Percentiles rank a stretch among this genome's conserved stretches.
Conservation (phyloP, 2,888 invertebrate genomes). For the Mamestra brassicae region DNA sequence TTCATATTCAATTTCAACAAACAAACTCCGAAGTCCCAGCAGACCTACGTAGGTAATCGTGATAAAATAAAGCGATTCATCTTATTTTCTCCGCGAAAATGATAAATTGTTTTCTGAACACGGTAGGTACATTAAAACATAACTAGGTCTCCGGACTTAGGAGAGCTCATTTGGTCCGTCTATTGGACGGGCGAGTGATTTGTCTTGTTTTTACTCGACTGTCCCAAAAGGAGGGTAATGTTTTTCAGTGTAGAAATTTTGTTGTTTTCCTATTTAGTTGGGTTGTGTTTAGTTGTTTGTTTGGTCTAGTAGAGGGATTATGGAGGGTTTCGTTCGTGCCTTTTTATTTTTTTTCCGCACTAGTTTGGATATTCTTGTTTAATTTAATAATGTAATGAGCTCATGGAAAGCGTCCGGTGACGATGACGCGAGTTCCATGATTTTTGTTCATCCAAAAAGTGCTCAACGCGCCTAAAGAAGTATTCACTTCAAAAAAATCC, state of each 20-base stretch:
- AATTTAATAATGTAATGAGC: too few relatives aligned
- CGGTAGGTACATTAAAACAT: conserved; percentile 50
- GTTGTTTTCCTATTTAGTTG: conserved; percentile 6
- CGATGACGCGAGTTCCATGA: too few relatives aligned
- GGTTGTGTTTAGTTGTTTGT: too few relatives aligned
- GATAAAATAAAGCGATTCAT: conserved; percentile 40
- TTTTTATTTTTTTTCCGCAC: too few relatives aligned
- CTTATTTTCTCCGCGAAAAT: conserved; percentile 45
- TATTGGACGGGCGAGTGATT: conserved; percentile 30
- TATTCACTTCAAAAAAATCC: too few relatives aligned
- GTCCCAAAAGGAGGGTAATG: not conserved
- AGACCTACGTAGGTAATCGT: conserved; percentile 21
- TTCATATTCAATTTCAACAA: conserved; percentile 33
- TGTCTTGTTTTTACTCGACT: conserved; percentile 17
- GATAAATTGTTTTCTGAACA: conserved; percentile 47
- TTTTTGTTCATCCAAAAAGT: too few relatives aligned
- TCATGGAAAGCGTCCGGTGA: too few relatives aligned
- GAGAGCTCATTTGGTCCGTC: conserved; percentile 33
- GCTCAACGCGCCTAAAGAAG: too few relatives aligned
- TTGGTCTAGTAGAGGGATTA: not conserved
- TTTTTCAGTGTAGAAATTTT: conserved; percentile 23
- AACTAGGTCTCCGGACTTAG: conserved; percentile 23
- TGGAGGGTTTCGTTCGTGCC: not conserved
- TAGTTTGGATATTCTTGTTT: too few relatives aligned
- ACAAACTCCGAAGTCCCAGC: conserved; percentile 5